phyloP scores from a whole-genome alignment of 2,888 invertebrate species.

The Eupithecia inturbata region DNA sequence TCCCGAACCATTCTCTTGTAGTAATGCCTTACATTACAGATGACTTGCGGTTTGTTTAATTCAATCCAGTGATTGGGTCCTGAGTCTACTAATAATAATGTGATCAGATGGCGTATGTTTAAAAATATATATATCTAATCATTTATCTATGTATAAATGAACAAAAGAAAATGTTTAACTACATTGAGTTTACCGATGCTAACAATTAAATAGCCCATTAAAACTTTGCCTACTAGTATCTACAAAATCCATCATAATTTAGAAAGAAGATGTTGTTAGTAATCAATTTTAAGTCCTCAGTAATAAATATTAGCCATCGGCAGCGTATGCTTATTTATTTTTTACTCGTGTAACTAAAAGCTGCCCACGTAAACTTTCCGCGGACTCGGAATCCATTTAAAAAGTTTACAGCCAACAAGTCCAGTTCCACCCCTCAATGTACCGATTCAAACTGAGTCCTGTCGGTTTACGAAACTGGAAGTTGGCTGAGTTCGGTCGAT shows the following conservation, averaged over 20 bases:
- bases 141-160: too few species aligned
- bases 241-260: constrained; percentile 24
- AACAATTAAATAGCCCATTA: not conserved
- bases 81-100: too few species aligned
- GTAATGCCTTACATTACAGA: too few species aligned
- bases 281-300: constrained; percentile 31
- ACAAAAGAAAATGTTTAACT: not conserved
- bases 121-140: too few species aligned
- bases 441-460: constrained; percentile 46
- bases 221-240: not conserved
- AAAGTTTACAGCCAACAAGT: constrained; percentile 62
- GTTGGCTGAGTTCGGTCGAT: constrained; percentile 39
- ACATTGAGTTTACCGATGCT: not conserved
- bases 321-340: constrained; percentile 59
- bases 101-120: too few species aligned
- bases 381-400: constrained; percentile 68
- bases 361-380: constrained; percentile 48
- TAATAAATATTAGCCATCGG: constrained; percentile 43
- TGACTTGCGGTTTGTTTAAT: too few species aligned
- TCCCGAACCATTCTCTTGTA: too few species aligned
- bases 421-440: constrained; percentile 53
- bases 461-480: constrained; percentile 42
- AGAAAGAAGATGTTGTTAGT: constrained; percentile 31
- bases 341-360: constrained; percentile 57
- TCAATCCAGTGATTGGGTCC: too few species aligned